Base-by-base conservation (phyloP, 2,888 invertebrate genomes). In the Pandemis heparana region DNA sequence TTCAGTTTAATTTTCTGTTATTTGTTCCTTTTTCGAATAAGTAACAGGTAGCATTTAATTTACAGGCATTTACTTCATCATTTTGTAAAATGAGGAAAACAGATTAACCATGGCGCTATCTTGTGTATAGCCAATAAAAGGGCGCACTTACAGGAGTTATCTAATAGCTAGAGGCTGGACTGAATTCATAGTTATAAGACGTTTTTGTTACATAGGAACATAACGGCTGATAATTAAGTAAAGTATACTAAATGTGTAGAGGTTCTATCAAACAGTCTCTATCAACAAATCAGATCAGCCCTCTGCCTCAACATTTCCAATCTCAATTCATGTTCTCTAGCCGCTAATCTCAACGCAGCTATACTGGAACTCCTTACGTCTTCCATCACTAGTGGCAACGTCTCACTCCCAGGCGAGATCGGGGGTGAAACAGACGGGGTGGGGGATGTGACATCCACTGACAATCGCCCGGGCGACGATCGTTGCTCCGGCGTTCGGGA, bases 331-430 rank as follows among this genome's bases (percentile, higher is more conserved):
- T 98, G 98, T 85, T 98, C 98, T 48, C 98, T 94, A 0, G 98
- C 98, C 81, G 98, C 98, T 66, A 98, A 91, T 79, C 98, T 95
- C 74, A 98, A 92, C 0, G 97, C 97, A 0, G 98, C 98, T 80
- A 98, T 98, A 84, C 98, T 98, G 14, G 97, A 97, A 78, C 96
- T 97, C 79, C 98, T 94, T n/a, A 97, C 95, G 85, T 98, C 98
- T 46, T 94, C 94, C 77, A 87, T 82, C 75, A 75, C 80, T 6
- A 96, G 96, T 46, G 92, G 92, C 70, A 95, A 90, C 32, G 95
- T 93, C 79, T 92, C 93, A 79, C 90, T 90, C 0, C 93, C 94
- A 0, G 94, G 94, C n/a, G 92, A 94, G 78, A 94, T 94, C 1
- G 95, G 94, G 6, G 96, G 96, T 4, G 96, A 96, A 66, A 94